Percentiles rank a stretch among this genome's conserved stretches.
phyloP scores from a whole-genome alignment of 1,140 invertebrate genomes.

The Zaprionus davidi region DNA sequence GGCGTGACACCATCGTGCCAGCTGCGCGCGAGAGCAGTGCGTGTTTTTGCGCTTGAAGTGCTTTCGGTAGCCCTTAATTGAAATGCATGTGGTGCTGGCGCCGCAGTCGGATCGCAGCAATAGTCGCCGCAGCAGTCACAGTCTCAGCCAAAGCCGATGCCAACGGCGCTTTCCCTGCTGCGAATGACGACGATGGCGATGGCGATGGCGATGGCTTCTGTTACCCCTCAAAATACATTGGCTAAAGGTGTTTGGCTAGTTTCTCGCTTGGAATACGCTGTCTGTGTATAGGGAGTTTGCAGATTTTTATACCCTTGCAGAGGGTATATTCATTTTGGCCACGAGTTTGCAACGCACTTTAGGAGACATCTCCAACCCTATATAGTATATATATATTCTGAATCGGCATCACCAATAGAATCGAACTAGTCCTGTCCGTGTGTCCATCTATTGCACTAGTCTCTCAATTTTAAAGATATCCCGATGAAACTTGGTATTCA shows the following conservation, averaged over 20 bases:
- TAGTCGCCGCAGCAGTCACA: not conserved
- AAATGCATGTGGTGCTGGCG: conserved; percentile 69
- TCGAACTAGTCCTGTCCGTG: too few species aligned
- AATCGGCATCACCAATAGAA: too few species aligned
- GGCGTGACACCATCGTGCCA: conserved; percentile 32
- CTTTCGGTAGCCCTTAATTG: conserved; percentile 76
- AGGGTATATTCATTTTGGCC: too few species aligned
- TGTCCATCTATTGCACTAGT: too few species aligned
- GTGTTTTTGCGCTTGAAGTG: conserved; percentile 76
- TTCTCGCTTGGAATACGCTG: conserved; percentile 5
- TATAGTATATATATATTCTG: too few species aligned
- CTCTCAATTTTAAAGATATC: too few species aligned
- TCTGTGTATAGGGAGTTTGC: not conserved
- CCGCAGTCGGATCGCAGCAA: conserved; percentile 6
- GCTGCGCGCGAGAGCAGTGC: conserved; percentile 51
- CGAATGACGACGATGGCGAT: not conserved
- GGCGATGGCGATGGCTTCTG: conserved; percentile 39
- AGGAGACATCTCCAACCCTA: too few species aligned
- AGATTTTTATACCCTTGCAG: too few species aligned
- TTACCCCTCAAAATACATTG: conserved; percentile 33
- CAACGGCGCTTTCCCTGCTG: conserved; percentile 1
- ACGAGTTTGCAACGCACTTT: too few species aligned
- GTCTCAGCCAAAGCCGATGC: not conserved
- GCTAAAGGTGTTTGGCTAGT: conserved; percentile 60
- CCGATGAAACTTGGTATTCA: too few species aligned